phyloP scores from a whole-genome alignment of 2,888 invertebrate genomes.

The Hyles lineata region DNA sequence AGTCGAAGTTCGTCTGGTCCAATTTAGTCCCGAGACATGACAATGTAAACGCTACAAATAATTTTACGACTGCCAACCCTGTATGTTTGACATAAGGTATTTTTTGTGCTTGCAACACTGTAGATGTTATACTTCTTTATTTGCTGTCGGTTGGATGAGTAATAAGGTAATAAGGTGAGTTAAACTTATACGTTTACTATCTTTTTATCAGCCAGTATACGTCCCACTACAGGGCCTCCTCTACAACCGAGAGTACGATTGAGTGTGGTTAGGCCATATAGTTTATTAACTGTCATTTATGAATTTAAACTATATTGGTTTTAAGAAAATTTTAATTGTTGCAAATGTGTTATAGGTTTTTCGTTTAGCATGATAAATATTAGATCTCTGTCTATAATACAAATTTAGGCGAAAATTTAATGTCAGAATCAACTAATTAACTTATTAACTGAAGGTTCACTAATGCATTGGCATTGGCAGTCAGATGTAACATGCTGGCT shows the following conservation, averaged over 20 bases:
- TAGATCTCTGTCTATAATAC: too few species aligned
- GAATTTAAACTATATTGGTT: not conserved
- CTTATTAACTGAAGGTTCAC: too few species aligned
- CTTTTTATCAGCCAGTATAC: not conserved
- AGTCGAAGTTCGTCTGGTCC: constrained; percentile 36
- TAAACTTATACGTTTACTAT: not conserved
- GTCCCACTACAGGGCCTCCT: too few species aligned
- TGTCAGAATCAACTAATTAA: too few species aligned
- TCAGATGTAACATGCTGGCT: too few species aligned
- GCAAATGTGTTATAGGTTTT: not conserved
- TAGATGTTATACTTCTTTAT: constrained; percentile 64
- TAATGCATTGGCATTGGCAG: too few species aligned
- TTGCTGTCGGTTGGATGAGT: constrained; percentile 34
- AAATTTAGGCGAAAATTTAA: too few species aligned
- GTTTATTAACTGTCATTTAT: not conserved
- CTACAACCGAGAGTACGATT: too few species aligned
- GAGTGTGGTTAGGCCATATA: too few species aligned
- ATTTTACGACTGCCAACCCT: constrained; percentile 42
- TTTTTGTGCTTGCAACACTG: not conserved
- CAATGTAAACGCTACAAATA: not conserved
- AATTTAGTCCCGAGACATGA: constrained; percentile 26
- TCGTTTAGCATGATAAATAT: too few species aligned
- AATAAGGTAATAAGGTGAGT: not conserved
- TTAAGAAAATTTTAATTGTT: not conserved
- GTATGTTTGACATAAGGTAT: not conserved